Evolutionary conservation across 92 coral and sea anemone species (phyloP).

Genomic region (Virgularia gustaviana): DNA sequence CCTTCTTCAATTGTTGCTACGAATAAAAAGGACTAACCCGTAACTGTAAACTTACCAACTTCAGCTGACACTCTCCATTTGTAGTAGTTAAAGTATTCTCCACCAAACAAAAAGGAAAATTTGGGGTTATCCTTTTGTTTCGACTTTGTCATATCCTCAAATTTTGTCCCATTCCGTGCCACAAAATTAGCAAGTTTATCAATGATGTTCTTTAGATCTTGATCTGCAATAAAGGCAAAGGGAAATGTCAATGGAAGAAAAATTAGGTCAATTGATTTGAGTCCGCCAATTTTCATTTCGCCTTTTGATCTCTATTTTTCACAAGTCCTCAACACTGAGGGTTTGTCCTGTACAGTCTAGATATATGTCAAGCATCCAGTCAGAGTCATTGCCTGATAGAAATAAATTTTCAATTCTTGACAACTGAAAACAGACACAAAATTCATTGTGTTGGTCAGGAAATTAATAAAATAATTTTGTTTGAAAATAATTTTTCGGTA

Average conservation of each 20-base stretch:
- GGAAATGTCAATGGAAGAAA: not conserved
- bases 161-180: conserved; percentile 96
- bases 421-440: too few species aligned
- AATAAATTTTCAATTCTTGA: too few species aligned
- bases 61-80: conserved; percentile 95
- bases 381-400: too few species aligned
- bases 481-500: too few species aligned
- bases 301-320: too few species aligned
- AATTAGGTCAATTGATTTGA: not conserved
- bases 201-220: conserved; percentile 87
- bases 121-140: conserved; percentile 92
- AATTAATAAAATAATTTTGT: too few species aligned
- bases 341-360: too few species aligned
- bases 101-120: conserved; percentile 85
- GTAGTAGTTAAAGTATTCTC: conserved; percentile 79
- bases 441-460: too few species aligned
- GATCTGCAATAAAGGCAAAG: conserved; percentile 59
- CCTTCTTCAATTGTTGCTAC: conserved; percentile 70
- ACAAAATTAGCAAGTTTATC: conserved; percentile 98
- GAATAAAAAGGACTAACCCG: not conserved
- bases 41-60: conserved; percentile 66
- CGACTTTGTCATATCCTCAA: conserved; percentile 96
- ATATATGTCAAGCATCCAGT: too few species aligned
- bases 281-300: not conserved
- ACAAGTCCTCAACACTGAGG: too few species aligned